phyloP scores from a whole-genome alignment of 1,140 invertebrate genomes.

The Sycophila sp. region DNA sequence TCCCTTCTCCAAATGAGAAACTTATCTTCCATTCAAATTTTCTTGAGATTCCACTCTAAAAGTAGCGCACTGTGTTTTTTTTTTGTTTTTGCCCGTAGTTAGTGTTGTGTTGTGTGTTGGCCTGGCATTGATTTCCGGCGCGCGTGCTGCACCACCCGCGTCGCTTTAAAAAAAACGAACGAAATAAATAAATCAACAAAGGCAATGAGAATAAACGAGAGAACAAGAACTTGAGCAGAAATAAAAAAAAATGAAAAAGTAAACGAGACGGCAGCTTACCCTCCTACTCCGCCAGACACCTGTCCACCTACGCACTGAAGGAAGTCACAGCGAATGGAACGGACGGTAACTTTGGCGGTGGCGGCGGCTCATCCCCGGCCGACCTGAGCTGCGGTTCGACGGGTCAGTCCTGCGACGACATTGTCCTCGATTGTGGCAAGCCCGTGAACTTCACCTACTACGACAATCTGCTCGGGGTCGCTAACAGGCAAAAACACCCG shows the following conservation, averaged over 20 bases:
- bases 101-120: constrained; percentile 64
- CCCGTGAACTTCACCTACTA: constrained; percentile 89
- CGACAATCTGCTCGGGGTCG: constrained; percentile 85
- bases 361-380: no score
- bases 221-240: no score
- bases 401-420: constrained; percentile 68
- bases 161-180: not conserved
- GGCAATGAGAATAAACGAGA: no score
- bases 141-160: not conserved
- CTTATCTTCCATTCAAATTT: no score
- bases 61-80: constrained; percentile 44
- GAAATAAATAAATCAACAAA: not conserved
- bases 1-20: not conserved
- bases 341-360: no score
- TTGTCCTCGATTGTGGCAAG: constrained; percentile 85
- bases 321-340: constrained; percentile 54
- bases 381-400: constrained; percentile 48
- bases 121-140: constrained; percentile 36
- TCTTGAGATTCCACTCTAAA: no score
- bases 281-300: constrained; percentile 62
- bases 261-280: constrained; percentile 37
- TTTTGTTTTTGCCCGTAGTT: constrained; percentile 65
- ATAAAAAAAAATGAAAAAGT: not conserved
- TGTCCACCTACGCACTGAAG: constrained; percentile 59
- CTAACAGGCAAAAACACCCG: constrained; percentile 76